These are phyloP conservation scores for Procambarus virginalis DNA, from an alignment of 1,140 invertebrate genomes.

Conservation along the genomic window DNA sequence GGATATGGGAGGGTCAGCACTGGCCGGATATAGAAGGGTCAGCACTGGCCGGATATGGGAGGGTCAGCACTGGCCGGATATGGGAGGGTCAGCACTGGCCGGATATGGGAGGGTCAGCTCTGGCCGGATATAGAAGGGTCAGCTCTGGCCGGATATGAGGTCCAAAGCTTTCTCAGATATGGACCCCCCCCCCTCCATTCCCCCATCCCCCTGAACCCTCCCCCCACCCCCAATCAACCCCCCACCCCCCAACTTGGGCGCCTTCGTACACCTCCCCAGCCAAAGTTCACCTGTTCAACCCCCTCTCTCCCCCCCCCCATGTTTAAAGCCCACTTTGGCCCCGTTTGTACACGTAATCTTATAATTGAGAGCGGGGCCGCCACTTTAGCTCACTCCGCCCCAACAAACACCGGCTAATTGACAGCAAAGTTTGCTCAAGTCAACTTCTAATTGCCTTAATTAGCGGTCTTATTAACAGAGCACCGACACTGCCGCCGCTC, in stretches of 20 bases:
- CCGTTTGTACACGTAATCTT: slow-evolving; percentile 32
- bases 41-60: too few relatives aligned
- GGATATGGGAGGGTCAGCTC: too few relatives aligned
- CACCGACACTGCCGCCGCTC: slow-evolving; percentile 34
- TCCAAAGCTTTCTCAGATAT: too few relatives aligned
- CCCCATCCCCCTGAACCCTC: background rate
- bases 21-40: too few relatives aligned
- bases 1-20: too few relatives aligned
- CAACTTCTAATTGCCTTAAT: slow-evolving; percentile 64
- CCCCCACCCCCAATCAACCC: background rate
- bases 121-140: too few relatives aligned
- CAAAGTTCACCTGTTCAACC: background rate
- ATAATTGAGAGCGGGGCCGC: background rate
- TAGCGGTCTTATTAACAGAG: slow-evolving; percentile 55
- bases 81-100: too few relatives aligned
- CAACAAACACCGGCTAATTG: slow-evolving; percentile 51
- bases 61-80: too few relatives aligned
- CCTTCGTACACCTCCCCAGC: background rate
- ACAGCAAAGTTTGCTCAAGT: slow-evolving; percentile 65
- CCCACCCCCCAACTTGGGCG: background rate
- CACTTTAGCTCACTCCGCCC: background rate
- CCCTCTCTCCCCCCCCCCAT: background rate
- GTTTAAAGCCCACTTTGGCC: slow-evolving; percentile 25
- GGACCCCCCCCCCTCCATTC: too few relatives aligned
- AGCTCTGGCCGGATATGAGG: too few relatives aligned